Percentiles rank a stretch among this genome's conserved stretches.
phyloP scores from a whole-genome alignment of 2,113 vertebrate genomes.

The Vombatus ursinus region DNA sequence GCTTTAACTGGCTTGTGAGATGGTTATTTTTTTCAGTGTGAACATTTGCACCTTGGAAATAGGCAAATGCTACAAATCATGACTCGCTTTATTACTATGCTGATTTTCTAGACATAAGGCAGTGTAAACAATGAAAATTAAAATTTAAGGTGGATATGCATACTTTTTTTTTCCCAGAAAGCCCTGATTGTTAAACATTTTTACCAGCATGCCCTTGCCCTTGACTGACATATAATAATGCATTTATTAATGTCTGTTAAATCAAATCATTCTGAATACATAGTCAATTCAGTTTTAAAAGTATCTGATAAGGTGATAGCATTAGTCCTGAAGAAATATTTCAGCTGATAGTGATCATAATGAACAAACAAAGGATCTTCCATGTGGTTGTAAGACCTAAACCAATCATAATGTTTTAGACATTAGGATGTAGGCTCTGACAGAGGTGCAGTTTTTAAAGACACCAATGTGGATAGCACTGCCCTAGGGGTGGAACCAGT shows the following conservation, averaged over 20 bases:
- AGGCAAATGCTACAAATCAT: background rate
- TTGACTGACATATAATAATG: background rate
- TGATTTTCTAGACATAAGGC: background rate
- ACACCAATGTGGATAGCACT: background rate
- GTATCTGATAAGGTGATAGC: background rate
- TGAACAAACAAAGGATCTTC: background rate
- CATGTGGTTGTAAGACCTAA: background rate
- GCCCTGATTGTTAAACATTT: background rate
- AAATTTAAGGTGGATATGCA: background rate
- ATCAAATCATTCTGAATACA: background rate
- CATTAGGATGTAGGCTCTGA: background rate
- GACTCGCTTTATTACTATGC: background rate
- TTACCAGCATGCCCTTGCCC: background rate
- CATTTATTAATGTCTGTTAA: background rate
- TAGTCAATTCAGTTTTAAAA: background rate
- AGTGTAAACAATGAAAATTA: background rate
- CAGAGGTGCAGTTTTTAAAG: background rate
- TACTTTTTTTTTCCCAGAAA: background rate
- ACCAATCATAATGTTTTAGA: background rate
- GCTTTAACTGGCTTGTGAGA: background rate
- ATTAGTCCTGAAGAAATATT: background rate
- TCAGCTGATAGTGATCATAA: background rate
- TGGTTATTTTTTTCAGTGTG: background rate
- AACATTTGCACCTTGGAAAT: background rate
- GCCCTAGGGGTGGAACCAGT: background rate